These are phyloP conservation scores for Porites cylindrica DNA, from an alignment of 92 coral and sea anemone genomes.

Conservation along the genomic window DNA sequence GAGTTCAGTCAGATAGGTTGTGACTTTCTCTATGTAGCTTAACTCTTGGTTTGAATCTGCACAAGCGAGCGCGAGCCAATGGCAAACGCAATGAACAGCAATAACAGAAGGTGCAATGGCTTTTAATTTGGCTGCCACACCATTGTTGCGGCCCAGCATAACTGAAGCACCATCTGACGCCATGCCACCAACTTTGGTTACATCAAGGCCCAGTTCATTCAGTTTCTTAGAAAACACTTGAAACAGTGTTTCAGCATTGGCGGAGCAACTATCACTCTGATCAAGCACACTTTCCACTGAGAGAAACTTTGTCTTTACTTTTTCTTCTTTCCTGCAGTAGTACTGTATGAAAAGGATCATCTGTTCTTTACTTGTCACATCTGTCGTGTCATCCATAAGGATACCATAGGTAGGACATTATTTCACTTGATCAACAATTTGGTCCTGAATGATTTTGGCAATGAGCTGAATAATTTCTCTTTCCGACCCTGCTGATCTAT, in stretches of 20 bases:
- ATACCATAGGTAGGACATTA: slow-evolving; percentile 58
- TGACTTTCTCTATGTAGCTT: slow-evolving; percentile 63
- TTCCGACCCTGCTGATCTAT: slow-evolving; percentile 62
- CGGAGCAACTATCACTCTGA: slow-evolving; percentile 67
- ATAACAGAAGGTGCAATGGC: slow-evolving; percentile 61
- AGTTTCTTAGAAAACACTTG: slow-evolving; percentile 53
- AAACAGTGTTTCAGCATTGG: slow-evolving; percentile 67
- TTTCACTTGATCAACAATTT: slow-evolving; percentile 61
- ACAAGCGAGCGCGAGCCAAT: slow-evolving; percentile 64
- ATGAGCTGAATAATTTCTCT: slow-evolving; percentile 65
- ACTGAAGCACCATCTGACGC: slow-evolving; percentile 68
- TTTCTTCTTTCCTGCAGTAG: slow-evolving; percentile 65
- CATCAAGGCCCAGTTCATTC: slow-evolving; percentile 50
- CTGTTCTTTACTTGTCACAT: slow-evolving; percentile 64
- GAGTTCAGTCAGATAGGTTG: slow-evolving; percentile 58
- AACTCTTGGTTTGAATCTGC: slow-evolving; percentile 65
- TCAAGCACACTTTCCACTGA: slow-evolving; percentile 61
- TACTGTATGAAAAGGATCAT: slow-evolving; percentile 64
- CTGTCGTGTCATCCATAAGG: slow-evolving; percentile 68
- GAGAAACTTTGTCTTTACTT: slow-evolving; percentile 63
- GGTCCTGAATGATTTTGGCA: slow-evolving; percentile 68
- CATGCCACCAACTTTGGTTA: slow-evolving; percentile 61
- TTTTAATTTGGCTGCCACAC: slow-evolving; percentile 60
- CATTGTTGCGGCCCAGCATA: slow-evolving; percentile 69
- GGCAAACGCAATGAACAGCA: slow-evolving; percentile 60